Percentiles rank a stretch among this genome's conserved stretches.
Conservation (phyloP, 2,113 vertebrate species). For the Aptenodytes forsteri region DNA sequence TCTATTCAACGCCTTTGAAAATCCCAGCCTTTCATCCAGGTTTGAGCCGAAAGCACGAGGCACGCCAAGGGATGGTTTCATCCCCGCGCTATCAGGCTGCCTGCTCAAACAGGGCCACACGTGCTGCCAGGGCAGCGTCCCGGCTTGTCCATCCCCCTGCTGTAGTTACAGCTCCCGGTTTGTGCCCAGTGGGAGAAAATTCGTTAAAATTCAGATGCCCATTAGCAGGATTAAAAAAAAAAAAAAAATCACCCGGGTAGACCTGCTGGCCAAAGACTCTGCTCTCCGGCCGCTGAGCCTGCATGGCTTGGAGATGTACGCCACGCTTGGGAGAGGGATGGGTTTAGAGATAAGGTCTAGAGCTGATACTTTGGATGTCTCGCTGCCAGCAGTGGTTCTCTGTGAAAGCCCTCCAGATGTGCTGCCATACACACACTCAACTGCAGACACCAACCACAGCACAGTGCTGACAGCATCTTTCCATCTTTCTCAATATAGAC, state of each 20-base stretch:
- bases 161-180: rapidly evolving
- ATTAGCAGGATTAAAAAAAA: neutral
- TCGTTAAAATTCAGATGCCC: neutral
- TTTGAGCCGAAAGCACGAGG: neutral
- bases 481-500: neutral
- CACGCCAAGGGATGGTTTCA: neutral
- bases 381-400: neutral
- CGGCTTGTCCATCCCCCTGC: neutral
- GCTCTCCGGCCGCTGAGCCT: rapidly evolving
- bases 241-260: too few relatives aligned
- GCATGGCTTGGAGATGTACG: rapidly evolving
- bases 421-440: rapidly evolving
- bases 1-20: neutral
- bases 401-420: neutral
- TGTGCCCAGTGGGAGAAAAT: neutral
- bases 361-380: neutral
- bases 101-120: neutral
- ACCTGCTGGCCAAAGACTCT: neutral
- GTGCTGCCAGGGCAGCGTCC: rapidly evolving
- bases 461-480: neutral
- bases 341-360: neutral
- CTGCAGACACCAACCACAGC: neutral
- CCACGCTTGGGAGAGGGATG: neutral
- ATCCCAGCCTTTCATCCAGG: neutral
- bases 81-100: neutral